These are phyloP conservation scores for Limanda limanda DNA, from an alignment of 2,113 vertebrate species.

Conservation along the genomic window DNA sequence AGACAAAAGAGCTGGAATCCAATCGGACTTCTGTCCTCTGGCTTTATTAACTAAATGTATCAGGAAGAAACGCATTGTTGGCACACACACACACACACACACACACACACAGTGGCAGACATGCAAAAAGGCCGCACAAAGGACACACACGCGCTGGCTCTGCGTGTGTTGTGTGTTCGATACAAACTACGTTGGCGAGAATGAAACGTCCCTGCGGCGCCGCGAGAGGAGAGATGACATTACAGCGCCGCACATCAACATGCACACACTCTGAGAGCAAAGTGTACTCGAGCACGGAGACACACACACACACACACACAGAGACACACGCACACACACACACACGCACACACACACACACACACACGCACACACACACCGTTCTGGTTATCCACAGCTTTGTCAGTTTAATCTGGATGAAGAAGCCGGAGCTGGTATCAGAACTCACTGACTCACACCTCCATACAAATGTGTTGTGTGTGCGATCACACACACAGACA, in stretches of 20 bases:
- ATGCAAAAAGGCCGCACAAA: slow-evolving; percentile 51
- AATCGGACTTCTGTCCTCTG: slow-evolving; percentile 71
- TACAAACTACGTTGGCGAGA: slow-evolving; percentile 51
- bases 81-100: slow-evolving; percentile 7
- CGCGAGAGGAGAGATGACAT: slow-evolving; percentile 55
- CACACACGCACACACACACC: slow-evolving; percentile 10
- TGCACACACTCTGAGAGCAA: slow-evolving; percentile 55
- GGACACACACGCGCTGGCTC: slow-evolving; percentile 48
- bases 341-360: slow-evolving; percentile 7
- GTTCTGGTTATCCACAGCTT: slow-evolving; percentile 45
- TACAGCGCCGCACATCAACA: slow-evolving; percentile 55
- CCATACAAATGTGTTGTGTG: slow-evolving; percentile 14
- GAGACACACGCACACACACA: slow-evolving; percentile 12
- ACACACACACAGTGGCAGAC: slow-evolving; percentile 23
- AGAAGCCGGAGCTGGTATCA: slow-evolving; percentile 32
- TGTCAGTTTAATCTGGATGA: slow-evolving; percentile 64
- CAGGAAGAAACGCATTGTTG: slow-evolving; percentile 45
- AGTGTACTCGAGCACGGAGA: slow-evolving; percentile 23
- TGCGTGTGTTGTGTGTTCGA: slow-evolving; percentile 50
- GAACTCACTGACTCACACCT: too few relatives aligned
- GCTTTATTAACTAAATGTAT: slow-evolving; percentile 80
- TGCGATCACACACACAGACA: slow-evolving; percentile 1
- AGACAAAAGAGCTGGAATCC: slow-evolving; percentile 75
- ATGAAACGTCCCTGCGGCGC: slow-evolving; percentile 52
- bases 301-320: slow-evolving; percentile 19